phyloP scores from a whole-genome alignment of 2,113 vertebrate genomes.

The Glaucidium brasilianum region DNA sequence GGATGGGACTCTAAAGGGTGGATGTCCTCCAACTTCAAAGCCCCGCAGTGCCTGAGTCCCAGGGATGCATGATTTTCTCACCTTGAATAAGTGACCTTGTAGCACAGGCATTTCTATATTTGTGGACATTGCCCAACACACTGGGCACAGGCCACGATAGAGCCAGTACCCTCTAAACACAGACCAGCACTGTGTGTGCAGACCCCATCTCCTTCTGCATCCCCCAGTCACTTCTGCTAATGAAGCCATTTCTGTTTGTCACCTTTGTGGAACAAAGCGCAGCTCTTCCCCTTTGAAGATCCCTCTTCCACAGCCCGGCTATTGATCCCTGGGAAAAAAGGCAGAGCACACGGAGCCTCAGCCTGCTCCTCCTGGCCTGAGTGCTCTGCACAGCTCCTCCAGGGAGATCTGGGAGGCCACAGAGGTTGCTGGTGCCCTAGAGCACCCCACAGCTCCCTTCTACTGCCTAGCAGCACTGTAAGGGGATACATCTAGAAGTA shows the following conservation, averaged over 20 bases:
- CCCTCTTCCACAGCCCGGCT: not conserved
- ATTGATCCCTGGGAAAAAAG: slow-evolving; percentile 35
- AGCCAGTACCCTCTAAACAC: not conserved
- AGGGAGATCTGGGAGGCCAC: accelerated
- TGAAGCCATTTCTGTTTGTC: slow-evolving; percentile 34
- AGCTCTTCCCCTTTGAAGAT: slow-evolving; percentile 30
- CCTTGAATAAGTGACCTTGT: not conserved
- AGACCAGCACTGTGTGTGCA: not conserved
- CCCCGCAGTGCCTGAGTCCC: no score
- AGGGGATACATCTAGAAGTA: not conserved
- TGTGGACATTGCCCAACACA: accelerated
- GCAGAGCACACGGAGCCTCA: accelerated
- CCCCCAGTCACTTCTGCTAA: not conserved
- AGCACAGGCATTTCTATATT: not conserved
- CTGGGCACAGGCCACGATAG: accelerated
- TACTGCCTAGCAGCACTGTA: not conserved
- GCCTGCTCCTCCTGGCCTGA: not conserved
- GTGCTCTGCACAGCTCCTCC: not conserved
- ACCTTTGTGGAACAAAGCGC: slow-evolving; percentile 49
- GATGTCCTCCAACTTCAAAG: not conserved
- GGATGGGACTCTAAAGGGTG: not conserved
- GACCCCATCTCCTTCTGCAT: not conserved
- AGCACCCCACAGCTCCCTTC: not conserved
- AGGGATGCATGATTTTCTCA: not conserved
- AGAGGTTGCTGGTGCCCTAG: no score